Evolutionary conservation across 2,888 invertebrate species (phyloP), one percentile per base, ranked within the genome.

Genomic region (Napeogenes sylphis): DNA sequence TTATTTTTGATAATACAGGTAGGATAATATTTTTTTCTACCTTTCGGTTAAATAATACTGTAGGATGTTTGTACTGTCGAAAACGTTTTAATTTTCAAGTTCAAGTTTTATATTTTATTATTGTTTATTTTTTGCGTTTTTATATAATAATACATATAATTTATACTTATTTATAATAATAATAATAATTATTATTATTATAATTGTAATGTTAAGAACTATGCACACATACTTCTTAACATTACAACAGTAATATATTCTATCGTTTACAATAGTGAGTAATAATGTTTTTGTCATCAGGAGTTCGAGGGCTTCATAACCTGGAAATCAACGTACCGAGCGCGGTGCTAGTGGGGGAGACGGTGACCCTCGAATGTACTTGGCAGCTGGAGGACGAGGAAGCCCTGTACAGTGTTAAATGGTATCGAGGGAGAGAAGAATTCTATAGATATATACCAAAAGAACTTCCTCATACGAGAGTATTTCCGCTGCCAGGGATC

Each of bases 391-490:
- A 94, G 80, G 93, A 93, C 68, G 90, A 90, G 56, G 95, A 95
- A 73, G 92, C 93, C 1, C 85, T 96, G 13, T 96, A 95, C 85
- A 94, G 95, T 63, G 94, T 96, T 70, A 95, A 95, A 84, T 96
- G 95, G 96, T 96, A 95, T 89, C 92, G 95, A 72, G 95, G 95
- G 5, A 79, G 91, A 13, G 92, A 93, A 69, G 95, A 96, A 82
- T 95, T 96, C 91, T 96, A 94, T 89, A 92, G 95, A 79, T 96
- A 93, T 80, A 93, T 95, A 70, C 95, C 95, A 3, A 95, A 95
- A 79, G 95, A 95, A 80, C 84, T 94, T 70, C 95, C 95, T 4
- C 94, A 94, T 72, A 94, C 94, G 33, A 92, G 93, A 71, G 94
- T 94, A 33, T 95, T 95, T 77, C 93, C 94, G 0, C 84, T 94